phyloP scores from a whole-genome alignment of 1,140 invertebrate species.

The Dendroctonus valens region DNA sequence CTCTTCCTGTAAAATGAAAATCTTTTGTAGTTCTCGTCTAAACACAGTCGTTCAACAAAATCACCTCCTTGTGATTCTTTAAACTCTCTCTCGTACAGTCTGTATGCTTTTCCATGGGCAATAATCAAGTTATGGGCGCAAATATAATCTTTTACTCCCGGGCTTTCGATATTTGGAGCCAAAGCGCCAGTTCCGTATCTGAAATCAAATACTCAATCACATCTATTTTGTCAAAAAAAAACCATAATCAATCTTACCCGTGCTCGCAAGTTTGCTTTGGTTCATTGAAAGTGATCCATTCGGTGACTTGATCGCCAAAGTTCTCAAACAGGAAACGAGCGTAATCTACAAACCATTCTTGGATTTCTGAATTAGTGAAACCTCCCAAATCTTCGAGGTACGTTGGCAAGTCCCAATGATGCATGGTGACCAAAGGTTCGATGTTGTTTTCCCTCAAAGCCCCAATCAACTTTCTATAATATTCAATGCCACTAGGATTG shows the following conservation, averaged over 20 bases:
- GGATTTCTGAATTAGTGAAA: constrained; percentile 50
- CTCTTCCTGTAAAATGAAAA: constrained; percentile 9
- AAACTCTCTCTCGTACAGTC: constrained; percentile 42
- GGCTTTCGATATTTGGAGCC: constrained; percentile 40
- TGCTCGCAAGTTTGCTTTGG: constrained; percentile 61
- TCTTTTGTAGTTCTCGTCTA: no score
- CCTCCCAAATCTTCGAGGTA: constrained; percentile 54
- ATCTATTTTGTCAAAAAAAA: background rate
- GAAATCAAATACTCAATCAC: background rate
- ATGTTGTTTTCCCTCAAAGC: constrained; percentile 52
- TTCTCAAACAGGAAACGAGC: constrained; percentile 51
- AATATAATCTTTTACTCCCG: constrained; percentile 40
- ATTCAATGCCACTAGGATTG: constrained; percentile 20
- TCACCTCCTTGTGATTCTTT: constrained; percentile 36
- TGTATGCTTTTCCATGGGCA: constrained; percentile 41
- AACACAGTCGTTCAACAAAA: background rate
- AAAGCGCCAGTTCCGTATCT: constrained; percentile 24
- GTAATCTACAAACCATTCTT: constrained; percentile 48
- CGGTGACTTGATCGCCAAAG: constrained; percentile 61
- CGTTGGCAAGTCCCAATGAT: constrained; percentile 51
- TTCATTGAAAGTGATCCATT: constrained; percentile 75
- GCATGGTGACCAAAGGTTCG: constrained; percentile 55
- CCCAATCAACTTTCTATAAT: constrained; percentile 29
- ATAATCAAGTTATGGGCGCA: constrained; percentile 41
- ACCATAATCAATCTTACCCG: constrained; percentile 19